Evolutionary conservation across 2,888 invertebrate species (phyloP).

Genomic region (Zygaena filipendulae): DNA sequence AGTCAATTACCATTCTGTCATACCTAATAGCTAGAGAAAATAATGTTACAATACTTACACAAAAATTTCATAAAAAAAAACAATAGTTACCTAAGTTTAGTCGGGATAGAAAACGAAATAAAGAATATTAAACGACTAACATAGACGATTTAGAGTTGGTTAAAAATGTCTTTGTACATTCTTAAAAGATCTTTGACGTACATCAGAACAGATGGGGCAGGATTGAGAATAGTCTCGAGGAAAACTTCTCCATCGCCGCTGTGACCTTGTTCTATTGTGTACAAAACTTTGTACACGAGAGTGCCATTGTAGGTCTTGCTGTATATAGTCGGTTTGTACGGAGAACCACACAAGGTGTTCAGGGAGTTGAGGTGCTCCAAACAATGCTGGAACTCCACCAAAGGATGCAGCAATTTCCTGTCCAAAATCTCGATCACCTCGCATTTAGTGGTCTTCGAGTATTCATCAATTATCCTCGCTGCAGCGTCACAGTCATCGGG

Average conservation of each 20-base stretch:
- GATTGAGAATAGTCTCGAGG: slow-evolving; percentile 3
- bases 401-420: slow-evolving; percentile 15
- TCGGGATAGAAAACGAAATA: no score
- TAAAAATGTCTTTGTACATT: no score
- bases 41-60: no score
- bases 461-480: slow-evolving; percentile 11
- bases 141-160: no score
- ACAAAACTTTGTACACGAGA: slow-evolving; percentile 22
- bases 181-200: slow-evolving; percentile 4
- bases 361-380: slow-evolving; percentile 26
- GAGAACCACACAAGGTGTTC: slow-evolving; percentile 26
- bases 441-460: slow-evolving; percentile 9
- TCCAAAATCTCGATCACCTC: slow-evolving; percentile 18
- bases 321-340: slow-evolving; percentile 20
- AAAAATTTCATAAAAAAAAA: no score
- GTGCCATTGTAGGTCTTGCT: slow-evolving; percentile 25
- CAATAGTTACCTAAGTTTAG: no score
- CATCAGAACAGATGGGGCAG: slow-evolving; percentile 7
- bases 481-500: slow-evolving; percentile 17
- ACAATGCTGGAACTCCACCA: slow-evolving; percentile 26
- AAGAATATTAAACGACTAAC: no score
- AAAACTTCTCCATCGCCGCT: slow-evolving; percentile 2
- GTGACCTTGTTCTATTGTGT: slow-evolving; percentile 9
- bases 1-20: no score
- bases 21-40: no score